Evolutionary conservation across 2,797 vertebrate species (phyloP), one percentile per base, ranked within the genome.

Genomic region (Poecilia velifera): DNA sequence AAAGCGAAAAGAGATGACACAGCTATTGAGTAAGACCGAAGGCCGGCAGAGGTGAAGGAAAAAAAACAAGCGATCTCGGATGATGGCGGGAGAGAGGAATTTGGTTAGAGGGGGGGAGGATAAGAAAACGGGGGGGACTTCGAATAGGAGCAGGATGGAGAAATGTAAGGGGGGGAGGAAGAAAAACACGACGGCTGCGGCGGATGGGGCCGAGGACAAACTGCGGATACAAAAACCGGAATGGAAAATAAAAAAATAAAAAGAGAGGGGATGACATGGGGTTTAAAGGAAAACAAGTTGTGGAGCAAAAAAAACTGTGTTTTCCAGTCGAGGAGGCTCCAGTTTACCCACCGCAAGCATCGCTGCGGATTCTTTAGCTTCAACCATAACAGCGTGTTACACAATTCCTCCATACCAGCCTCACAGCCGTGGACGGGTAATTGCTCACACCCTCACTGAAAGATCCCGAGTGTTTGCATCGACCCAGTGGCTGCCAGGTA

Each of bases 271-370:
- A 80, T 73, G 55, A 34, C 78, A 77, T 71, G 84, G 80, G 77
- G 46, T 82, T 80, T 59, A 43, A 78, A 82, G 77, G 59, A 83
- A 85, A 91, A 91, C 84, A 88, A 84, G 77, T 73, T 14, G 53
- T 74, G 83, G 76, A 81, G 83, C 73, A 88, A 84, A 86, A 86
- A 53, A 31, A 66, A 71, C 72, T 77, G 75, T 89, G 82, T 91
- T 91, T 93, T 91, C 86, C 91, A 89, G 88, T 84, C 88, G 43
- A 78, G 79, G 74, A 88, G 87, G 87, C 91, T 92, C 89, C 86
- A 86, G 81, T 88, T 86, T 86, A 78, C 86, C 82, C 84, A 91
- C 91, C 93, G 36, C 91, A 91, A 73, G 84, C 84, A 82, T 91
- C 0, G 51, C 87, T 82, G 87, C 81, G 57, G 90, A 91, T 91